phyloP scores from a whole-genome alignment of 2,797 vertebrate genomes.

The Ataeniobius toweri region DNA sequence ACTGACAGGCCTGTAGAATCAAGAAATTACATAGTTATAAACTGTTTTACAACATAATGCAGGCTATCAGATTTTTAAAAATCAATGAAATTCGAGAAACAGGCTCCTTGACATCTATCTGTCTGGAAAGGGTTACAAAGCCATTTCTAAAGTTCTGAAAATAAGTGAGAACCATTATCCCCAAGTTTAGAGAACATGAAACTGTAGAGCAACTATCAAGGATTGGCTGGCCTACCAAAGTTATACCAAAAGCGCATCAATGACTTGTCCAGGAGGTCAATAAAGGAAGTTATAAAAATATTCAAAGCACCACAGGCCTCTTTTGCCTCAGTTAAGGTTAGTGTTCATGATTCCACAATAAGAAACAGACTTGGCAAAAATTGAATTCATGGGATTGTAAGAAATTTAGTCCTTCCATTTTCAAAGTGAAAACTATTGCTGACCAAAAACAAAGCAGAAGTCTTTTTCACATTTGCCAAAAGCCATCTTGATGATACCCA shows the following conservation, averaged over 20 bases:
- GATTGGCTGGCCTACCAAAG: neutral
- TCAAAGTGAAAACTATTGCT: neutral
- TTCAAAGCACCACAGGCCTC: neutral
- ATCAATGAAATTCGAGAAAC: no score
- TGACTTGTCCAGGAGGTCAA: neutral
- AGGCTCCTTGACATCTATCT: neutral
- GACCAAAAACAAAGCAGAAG: neutral
- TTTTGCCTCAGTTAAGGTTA: neutral
- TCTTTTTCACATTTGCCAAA: neutral
- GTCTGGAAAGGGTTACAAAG: neutral
- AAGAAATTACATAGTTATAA: no score
- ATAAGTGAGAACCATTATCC: neutral
- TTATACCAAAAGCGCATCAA: neutral
- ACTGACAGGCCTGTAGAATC: no score
- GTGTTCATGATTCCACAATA: neutral
- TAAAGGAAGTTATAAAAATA: neutral
- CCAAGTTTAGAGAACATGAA: neutral
- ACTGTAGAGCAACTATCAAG: neutral
- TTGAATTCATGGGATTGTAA: neutral
- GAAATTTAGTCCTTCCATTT: neutral
- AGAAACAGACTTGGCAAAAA: neutral
- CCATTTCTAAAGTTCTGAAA: neutral
- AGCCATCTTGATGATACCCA: neutral
- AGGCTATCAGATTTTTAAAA: no score
- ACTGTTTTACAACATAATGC: no score